Percentiles rank a stretch among this genome's conserved stretches.
Conservation (phyloP, 2,113 vertebrate genomes). For the Oostethus manadensis region DNA sequence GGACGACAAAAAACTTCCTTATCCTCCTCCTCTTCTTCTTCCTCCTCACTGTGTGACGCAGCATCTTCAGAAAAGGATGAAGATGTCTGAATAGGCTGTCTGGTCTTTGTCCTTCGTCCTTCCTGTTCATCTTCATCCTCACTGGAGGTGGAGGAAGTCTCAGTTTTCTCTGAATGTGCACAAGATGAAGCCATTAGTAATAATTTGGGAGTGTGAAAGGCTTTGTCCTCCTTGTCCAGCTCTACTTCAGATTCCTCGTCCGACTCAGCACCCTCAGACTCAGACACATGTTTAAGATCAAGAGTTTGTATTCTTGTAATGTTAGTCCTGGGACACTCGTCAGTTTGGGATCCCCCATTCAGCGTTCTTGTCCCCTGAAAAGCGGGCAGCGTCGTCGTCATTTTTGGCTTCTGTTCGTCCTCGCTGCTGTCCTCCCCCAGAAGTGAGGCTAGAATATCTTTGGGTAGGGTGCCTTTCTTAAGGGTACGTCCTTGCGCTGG, state of each 20-base stretch:
- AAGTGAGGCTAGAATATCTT: constrained; percentile 81
- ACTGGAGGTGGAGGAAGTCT: constrained; percentile 11
- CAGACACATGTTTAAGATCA: not conserved
- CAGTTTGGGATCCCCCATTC: not conserved
- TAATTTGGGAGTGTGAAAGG: not conserved
- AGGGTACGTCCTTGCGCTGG: not conserved
- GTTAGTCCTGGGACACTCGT: not conserved
- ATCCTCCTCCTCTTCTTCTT: constrained; percentile 8
- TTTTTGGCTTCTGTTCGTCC: constrained; percentile 46
- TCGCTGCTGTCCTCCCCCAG: constrained; percentile 66
- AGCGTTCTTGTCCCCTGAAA: constrained; percentile 78
- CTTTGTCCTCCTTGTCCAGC: not conserved
- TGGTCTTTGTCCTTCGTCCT: not conserved
- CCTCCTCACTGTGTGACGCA: constrained; percentile 27
- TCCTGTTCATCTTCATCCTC: constrained; percentile 22
- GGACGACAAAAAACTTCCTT: not conserved
- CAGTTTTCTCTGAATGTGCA: not conserved
- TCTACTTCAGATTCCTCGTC: not conserved
- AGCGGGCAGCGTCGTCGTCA: constrained; percentile 61
- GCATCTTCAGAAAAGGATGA: not conserved
- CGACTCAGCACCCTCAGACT: constrained; percentile 21
- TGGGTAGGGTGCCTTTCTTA: constrained; percentile 69
- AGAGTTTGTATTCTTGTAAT: not conserved
- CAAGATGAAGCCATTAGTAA: not conserved
- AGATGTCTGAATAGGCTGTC: not conserved